These are phyloP conservation scores for Drosophila affinis DNA, from an alignment of 2,888 invertebrate species.

Conservation along the genomic window DNA sequence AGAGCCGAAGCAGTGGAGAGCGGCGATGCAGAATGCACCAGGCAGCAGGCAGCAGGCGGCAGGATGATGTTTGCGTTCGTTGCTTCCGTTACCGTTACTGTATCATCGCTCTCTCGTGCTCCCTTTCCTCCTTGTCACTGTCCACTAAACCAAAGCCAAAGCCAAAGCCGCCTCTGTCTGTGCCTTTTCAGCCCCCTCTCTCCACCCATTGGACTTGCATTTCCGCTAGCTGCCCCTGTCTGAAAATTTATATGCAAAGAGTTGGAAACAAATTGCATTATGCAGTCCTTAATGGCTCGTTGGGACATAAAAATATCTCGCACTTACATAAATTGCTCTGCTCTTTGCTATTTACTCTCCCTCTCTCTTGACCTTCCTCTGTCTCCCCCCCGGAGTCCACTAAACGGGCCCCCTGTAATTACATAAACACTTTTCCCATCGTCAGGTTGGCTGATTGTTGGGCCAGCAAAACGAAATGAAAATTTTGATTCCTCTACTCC, in stretches of 20 bases:
- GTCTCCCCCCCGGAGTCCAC: background rate
- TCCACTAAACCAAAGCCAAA: conserved; percentile 29
- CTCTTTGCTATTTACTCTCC: conserved; percentile 31
- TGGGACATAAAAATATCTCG: conserved; percentile 44
- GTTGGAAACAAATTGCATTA: conserved; percentile 46
- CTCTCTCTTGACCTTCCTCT: conserved; percentile 8
- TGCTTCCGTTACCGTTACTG: conserved; percentile 49
- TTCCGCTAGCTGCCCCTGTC: conserved; percentile 56
- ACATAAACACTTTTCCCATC: conserved; percentile 43
- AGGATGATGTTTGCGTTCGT: conserved; percentile 49
- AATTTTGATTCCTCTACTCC: background rate
- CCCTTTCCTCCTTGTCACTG: conserved; percentile 7
- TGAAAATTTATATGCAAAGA: conserved; percentile 56
- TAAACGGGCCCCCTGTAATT: conserved; percentile 50
- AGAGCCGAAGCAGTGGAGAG: conserved; percentile 18
- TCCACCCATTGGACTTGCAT: conserved; percentile 45
- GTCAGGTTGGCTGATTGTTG: conserved; percentile 36
- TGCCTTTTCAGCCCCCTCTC: background rate
- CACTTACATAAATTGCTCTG: conserved; percentile 51
- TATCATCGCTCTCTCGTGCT: conserved; percentile 18
- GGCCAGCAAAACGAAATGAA: conserved; percentile 34
- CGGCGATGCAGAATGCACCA: conserved; percentile 53
- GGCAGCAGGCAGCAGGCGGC: conserved; percentile 62
- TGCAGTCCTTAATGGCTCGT: conserved; percentile 54
- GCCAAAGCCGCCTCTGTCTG: background rate